Conservation (phyloP, 2,797 vertebrate genomes). For the Enteromius radiatus region DNA sequence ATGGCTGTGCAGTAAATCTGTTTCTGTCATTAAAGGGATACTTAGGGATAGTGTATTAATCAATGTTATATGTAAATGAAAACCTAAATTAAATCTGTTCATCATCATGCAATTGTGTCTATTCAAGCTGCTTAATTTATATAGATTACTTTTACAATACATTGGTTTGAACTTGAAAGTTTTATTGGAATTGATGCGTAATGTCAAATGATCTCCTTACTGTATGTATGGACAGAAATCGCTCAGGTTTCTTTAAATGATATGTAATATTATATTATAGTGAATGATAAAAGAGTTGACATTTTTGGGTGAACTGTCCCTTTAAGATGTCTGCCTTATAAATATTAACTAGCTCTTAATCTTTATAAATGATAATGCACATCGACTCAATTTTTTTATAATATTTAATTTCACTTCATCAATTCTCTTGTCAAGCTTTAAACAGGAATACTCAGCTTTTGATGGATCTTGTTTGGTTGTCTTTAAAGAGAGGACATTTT, state of each 20-base stretch:
- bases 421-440: slow-evolving; percentile 56
- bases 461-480: slow-evolving; percentile 70
- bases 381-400: neutral
- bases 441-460: slow-evolving; percentile 69
- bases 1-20: neutral
- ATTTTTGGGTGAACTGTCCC: neutral
- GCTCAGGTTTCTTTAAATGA: neutral
- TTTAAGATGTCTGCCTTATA: neutral
- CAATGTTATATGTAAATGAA: neutral
- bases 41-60: neutral
- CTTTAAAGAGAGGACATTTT: slow-evolving; percentile 65
- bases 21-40: neutral
- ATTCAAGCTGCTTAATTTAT: neutral
- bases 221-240: neutral
- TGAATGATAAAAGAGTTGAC: neutral
- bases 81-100: neutral
- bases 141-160: neutral
- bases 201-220: too few relatives aligned
- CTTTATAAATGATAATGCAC: neutral
- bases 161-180: too few relatives aligned
- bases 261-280: neutral
- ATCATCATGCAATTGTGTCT: neutral
- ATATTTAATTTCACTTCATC: neutral
- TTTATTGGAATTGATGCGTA: neutral
- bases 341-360: neutral